Evolutionary conservation across 2,888 invertebrate genomes (phyloP).

Genomic region (Steinernema carpocapsae): DNA sequence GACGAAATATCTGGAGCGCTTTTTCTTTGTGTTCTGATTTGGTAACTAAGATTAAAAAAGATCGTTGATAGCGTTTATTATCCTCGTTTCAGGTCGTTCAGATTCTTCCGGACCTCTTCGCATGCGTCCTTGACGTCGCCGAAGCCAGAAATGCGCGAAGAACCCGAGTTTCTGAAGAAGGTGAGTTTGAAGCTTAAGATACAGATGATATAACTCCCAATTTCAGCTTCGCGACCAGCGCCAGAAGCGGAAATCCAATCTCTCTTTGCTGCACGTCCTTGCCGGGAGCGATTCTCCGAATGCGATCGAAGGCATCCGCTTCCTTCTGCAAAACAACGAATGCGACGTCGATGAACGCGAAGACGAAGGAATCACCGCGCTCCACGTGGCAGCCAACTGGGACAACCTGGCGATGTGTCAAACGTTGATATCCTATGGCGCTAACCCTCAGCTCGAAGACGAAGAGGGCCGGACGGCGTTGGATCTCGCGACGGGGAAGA

Average conservation of each 20-base stretch:
- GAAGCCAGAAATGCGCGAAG: not conserved
- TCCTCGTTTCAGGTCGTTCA: not conserved
- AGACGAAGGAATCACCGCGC: slow-evolving; percentile 53
- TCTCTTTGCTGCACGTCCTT: slow-evolving; percentile 43
- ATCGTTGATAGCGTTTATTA: too few species aligned
- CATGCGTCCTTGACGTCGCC: not conserved
- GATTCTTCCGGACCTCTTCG: slow-evolving; percentile 12
- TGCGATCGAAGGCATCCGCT: slow-evolving; percentile 48
- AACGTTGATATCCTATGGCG: slow-evolving; percentile 56
- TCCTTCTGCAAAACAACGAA: slow-evolving; percentile 42
- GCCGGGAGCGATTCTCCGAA: slow-evolving; percentile 42
- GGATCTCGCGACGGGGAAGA: slow-evolving; percentile 49
- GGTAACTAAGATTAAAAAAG: too few species aligned
- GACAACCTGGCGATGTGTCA: slow-evolving; percentile 63
- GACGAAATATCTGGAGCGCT: too few species aligned
- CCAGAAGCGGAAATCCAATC: not conserved
- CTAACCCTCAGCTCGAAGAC: slow-evolving; percentile 49
- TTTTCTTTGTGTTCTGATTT: too few species aligned
- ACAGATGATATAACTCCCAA: not conserved
- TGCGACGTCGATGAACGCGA: slow-evolving; percentile 43
- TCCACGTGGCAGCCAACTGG: slow-evolving; percentile 60
- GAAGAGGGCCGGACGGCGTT: slow-evolving; percentile 50
- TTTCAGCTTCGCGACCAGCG: slow-evolving; percentile 12
- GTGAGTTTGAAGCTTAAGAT: not conserved
- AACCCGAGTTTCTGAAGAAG: not conserved